Evolutionary conservation across 2,113 vertebrate species (phyloP).

Genomic region (Chionis minor): DNA sequence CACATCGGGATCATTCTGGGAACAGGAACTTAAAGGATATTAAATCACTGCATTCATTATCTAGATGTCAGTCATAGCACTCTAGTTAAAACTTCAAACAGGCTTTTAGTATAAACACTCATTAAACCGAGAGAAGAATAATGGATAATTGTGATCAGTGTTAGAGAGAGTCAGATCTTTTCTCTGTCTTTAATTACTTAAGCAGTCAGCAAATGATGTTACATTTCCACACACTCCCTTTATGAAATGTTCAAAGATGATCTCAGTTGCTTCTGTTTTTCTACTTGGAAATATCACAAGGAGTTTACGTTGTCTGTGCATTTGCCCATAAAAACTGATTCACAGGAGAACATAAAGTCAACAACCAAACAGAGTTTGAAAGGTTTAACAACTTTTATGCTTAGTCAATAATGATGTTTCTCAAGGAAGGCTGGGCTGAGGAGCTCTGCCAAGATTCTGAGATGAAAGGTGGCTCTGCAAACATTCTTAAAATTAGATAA

Average conservation of each 20-base stretch:
- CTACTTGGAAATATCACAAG: background rate
- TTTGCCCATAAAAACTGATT: background rate
- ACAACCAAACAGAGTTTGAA: background rate
- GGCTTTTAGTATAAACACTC: slow-evolving; percentile 31
- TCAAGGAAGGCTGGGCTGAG: background rate
- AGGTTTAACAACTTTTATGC: background rate
- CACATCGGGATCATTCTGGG: background rate
- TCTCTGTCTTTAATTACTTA: slow-evolving; percentile 18
- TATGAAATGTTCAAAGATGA: background rate
- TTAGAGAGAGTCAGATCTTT: background rate
- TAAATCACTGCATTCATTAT: slow-evolving; percentile 2
- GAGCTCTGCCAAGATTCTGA: background rate
- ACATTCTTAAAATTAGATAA: background rate
- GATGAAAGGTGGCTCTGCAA: background rate
- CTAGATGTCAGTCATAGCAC: background rate
- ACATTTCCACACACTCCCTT: background rate
- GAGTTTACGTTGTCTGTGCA: background rate
- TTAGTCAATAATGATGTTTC: background rate
- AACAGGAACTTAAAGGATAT: background rate
- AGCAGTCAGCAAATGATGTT: background rate
- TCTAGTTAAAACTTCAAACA: slow-evolving; percentile 17
- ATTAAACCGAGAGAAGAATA: background rate
- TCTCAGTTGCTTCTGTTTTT: background rate
- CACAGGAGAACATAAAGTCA: background rate
- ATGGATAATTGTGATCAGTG: slow-evolving; percentile 17